Conservation (phyloP, 2,113 vertebrate genomes). For the Oreotrochilus melanogaster region DNA sequence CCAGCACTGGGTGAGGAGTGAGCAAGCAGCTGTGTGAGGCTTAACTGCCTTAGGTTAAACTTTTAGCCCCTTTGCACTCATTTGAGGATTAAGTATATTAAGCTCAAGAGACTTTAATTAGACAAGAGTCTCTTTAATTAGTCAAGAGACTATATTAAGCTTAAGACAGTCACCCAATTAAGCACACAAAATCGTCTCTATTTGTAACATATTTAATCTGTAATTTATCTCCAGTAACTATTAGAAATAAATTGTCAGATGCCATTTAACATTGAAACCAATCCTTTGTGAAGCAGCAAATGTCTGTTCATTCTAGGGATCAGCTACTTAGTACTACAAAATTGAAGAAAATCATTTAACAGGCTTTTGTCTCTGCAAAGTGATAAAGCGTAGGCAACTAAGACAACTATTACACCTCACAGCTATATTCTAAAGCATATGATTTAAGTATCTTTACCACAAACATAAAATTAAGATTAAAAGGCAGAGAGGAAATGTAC, state of each 20-base stretch:
- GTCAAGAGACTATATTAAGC: too few relatives aligned
- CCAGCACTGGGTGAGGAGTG: rapidly evolving
- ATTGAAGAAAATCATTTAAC: not conserved
- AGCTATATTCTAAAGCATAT: not conserved
- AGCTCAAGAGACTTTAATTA: too few relatives aligned
- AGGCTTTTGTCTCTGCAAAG: not conserved
- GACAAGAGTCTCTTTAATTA: too few relatives aligned
- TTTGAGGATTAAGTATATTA: not conserved
- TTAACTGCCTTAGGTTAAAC: not conserved
- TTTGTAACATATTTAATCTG: not conserved
- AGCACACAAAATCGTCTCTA: not conserved
- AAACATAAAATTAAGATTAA: not conserved
- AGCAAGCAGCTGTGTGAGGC: not conserved
- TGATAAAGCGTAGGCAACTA: not conserved
- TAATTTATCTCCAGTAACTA: not conserved
- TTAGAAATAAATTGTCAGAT: too few relatives aligned
- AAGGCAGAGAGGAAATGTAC: not conserved
- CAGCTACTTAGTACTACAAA: not conserved
- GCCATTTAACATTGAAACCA: not conserved
- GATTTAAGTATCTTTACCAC: not conserved
- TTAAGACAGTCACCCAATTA: not conserved
- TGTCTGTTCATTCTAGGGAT: not conserved
- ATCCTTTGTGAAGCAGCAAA: not conserved
- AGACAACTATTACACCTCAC: not conserved
- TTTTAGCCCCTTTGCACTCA: not conserved